Conservation (phyloP, 2,113 vertebrate genomes). For the Microtus montanus region DNA sequence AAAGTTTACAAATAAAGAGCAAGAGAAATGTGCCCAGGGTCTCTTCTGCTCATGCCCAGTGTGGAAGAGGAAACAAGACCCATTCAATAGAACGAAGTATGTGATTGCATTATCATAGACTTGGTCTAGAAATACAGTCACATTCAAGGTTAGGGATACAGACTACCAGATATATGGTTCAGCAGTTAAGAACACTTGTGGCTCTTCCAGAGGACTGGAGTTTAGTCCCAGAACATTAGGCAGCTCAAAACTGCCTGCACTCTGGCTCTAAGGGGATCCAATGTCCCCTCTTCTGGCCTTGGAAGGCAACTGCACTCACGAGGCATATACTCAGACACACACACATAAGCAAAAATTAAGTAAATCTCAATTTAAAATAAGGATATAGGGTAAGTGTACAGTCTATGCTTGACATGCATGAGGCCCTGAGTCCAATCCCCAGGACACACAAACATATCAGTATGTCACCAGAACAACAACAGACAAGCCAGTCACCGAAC, state of each 20-base stretch:
- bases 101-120: neutral
- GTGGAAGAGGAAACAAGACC: slow-evolving; percentile 13
- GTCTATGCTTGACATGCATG: neutral
- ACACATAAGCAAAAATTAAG: neutral
- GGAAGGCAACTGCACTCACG: neutral
- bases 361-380: neutral
- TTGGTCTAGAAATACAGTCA: slow-evolving; percentile 22
- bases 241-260: neutral
- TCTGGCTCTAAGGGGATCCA: neutral
- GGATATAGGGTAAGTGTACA: too few relatives aligned
- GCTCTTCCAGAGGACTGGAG: neutral
- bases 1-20: slow-evolving; percentile 5
- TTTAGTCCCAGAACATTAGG: neutral
- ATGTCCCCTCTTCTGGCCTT: too few relatives aligned
- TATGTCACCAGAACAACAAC: neutral
- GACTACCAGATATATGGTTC: neutral
- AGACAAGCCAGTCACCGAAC: neutral
- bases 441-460: neutral
- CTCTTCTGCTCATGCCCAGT: neutral
- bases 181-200: neutral
- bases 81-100: neutral
- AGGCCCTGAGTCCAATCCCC: neutral
- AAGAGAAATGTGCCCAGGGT: neutral
- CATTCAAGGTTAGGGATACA: neutral
- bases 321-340: neutral